These are phyloP conservation scores for Austrolebias charrua DNA, from an alignment of 2,797 vertebrate genomes.

Conservation along the genomic window DNA sequence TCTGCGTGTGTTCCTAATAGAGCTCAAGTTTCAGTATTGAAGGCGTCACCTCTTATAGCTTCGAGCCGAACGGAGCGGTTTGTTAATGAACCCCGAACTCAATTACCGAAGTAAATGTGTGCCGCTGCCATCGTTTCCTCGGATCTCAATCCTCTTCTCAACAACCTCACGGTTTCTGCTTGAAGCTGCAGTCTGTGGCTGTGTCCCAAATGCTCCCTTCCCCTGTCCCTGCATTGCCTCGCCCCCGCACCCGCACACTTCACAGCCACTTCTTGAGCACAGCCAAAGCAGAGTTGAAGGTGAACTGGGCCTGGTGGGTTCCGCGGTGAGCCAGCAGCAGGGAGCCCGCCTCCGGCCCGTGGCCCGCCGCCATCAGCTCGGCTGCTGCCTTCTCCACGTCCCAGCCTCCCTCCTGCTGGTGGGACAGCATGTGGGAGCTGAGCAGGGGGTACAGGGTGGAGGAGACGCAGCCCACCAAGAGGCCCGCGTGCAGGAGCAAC, in stretches of 20 bases:
- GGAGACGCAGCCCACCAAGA: conserved; percentile 85
- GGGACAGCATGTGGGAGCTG: conserved; percentile 83
- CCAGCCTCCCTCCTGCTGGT: conserved; percentile 79
- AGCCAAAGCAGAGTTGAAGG: conserved; percentile 85
- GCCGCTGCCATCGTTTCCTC: conserved; percentile 8
- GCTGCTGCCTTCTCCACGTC: conserved; percentile 80
- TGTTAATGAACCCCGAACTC: conserved; percentile 32
- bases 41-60: conserved; percentile 27
- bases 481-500: conserved; percentile 83
- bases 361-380: conserved; percentile 82
- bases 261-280: conserved; percentile 86
- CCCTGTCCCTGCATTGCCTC: background rate
- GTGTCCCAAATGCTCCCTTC: background rate
- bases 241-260: conserved; percentile 23
- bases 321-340: conserved; percentile 86
- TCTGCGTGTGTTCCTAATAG: conserved; percentile 28
- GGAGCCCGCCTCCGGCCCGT: conserved; percentile 85
- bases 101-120: conserved; percentile 44
- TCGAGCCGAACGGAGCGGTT: conserved; percentile 12
- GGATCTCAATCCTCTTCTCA: conserved; percentile 20
- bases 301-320: conserved; percentile 84
- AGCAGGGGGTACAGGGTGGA: conserved; percentile 86
- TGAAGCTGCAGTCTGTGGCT: background rate
- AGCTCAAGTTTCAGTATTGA: conserved; percentile 51
- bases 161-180: conserved; percentile 13